Evolutionary conservation across 2,113 vertebrate genomes (phyloP).

Genomic region (Neodontobutis hainanensis): DNA sequence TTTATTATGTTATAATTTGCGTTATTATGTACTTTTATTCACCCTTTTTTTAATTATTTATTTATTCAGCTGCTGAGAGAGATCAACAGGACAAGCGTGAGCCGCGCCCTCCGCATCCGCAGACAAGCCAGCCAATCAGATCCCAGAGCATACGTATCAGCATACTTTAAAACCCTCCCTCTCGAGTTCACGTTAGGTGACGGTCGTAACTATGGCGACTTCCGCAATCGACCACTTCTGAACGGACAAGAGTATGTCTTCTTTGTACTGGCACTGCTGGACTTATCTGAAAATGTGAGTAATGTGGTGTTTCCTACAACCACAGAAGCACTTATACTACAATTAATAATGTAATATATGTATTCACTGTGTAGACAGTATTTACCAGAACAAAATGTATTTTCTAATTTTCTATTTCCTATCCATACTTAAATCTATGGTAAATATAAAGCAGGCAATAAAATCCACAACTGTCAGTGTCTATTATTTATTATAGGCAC

Average conservation of each 20-base stretch:
- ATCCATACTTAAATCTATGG: no score
- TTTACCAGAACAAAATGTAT: no score
- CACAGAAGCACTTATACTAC: no score
- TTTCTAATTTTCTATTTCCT: no score
- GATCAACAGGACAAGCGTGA: constrained; percentile 88
- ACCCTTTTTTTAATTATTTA: constrained; percentile 12
- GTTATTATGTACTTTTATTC: not conserved
- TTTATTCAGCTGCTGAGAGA: constrained; percentile 87
- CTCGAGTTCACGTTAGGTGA: constrained; percentile 96
- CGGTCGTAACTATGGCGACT: constrained; percentile 90
- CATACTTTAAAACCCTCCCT: constrained; percentile 95
- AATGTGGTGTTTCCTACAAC: not conserved
- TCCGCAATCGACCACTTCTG: constrained; percentile 91
- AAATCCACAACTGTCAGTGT: no score
- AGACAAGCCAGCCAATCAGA: constrained; percentile 86
- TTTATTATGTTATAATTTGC: not conserved
- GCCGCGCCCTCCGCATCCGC: constrained; percentile 88
- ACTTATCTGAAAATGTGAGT: constrained; percentile 96
- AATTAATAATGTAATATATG: no score
- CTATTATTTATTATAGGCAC: no score
- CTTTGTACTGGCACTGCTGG: constrained; percentile 94
- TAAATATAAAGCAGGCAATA: no score
- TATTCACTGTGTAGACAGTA: no score
- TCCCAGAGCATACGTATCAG: constrained; percentile 90
- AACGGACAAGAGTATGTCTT: constrained; percentile 97